Evolutionary conservation across 2,888 invertebrate genomes (phyloP).

Genomic region (Netelia melanura): DNA sequence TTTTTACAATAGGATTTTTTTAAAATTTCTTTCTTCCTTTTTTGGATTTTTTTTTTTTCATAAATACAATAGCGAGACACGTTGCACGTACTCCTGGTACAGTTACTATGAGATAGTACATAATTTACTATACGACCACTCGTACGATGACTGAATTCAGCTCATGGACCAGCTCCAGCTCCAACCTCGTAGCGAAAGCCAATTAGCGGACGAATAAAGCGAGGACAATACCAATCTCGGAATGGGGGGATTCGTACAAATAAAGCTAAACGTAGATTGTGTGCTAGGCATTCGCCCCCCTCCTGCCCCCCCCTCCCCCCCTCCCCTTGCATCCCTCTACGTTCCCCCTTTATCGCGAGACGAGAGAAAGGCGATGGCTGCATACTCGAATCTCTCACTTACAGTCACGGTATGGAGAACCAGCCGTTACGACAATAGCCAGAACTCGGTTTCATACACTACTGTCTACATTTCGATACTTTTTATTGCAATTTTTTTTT

Average conservation of each 20-base stretch:
- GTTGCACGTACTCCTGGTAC: constrained; percentile 1
- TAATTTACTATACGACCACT: constrained; percentile 25
- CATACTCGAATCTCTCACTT: constrained; percentile 37
- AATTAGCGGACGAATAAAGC: constrained; percentile 43
- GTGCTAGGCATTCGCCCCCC: not conserved
- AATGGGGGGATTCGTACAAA: constrained; percentile 32
- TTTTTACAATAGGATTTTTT: no score
- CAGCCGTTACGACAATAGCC: constrained; percentile 18
- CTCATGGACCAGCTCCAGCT: constrained; percentile 4
- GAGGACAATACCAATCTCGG: constrained; percentile 46
- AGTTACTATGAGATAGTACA: constrained; percentile 17
- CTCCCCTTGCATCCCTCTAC: no score
- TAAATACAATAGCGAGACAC: no score
- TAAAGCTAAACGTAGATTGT: constrained; percentile 42
- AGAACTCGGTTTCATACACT: not conserved
- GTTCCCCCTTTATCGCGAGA: constrained; percentile 35
- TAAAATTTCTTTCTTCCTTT: no score
- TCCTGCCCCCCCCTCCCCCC: no score
- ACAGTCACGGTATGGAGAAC: constrained; percentile 8
- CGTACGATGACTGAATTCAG: not conserved
- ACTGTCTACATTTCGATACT: constrained; percentile 5
- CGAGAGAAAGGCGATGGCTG: not conserved
- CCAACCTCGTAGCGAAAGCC: constrained; percentile 28
- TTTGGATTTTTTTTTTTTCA: no score
- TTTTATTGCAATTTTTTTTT: constrained; percentile 5